phyloP scores from a whole-genome alignment of 2,113 vertebrate genomes.

The Prolemur simus region DNA sequence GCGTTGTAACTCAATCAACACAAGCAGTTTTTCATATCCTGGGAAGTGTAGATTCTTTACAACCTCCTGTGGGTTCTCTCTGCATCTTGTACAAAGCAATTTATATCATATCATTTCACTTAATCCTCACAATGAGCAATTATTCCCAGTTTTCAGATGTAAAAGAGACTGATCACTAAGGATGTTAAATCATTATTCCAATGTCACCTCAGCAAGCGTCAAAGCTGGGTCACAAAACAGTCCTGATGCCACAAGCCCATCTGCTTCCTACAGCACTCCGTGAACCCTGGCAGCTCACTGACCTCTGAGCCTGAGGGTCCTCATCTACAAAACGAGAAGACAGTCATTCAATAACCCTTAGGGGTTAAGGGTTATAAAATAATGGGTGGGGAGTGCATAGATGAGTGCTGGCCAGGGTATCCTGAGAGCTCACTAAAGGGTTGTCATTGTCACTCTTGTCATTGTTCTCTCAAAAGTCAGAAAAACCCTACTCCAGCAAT shows the following conservation, averaged over 20 bases:
- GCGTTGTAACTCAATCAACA: background rate
- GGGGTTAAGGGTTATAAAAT: background rate
- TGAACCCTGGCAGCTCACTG: background rate
- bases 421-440: background rate
- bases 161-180: background rate
- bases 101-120: background rate
- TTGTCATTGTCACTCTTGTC: background rate
- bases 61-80: background rate
- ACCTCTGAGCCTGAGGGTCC: background rate
- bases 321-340: background rate
- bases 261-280: background rate
- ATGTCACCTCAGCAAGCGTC: background rate
- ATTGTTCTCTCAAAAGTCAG: background rate
- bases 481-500: background rate
- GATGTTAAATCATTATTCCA: background rate
- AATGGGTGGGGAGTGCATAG: background rate
- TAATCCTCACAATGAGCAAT: background rate
- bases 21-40: background rate
- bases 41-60: background rate
- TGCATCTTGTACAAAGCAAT: background rate
- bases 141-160: constrained; percentile 7
- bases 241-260: background rate
- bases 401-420: background rate
- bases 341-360: background rate
- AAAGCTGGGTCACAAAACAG: background rate